Conservation (phyloP, 2,113 vertebrate genomes). For the Etheostoma spectabile region DNA sequence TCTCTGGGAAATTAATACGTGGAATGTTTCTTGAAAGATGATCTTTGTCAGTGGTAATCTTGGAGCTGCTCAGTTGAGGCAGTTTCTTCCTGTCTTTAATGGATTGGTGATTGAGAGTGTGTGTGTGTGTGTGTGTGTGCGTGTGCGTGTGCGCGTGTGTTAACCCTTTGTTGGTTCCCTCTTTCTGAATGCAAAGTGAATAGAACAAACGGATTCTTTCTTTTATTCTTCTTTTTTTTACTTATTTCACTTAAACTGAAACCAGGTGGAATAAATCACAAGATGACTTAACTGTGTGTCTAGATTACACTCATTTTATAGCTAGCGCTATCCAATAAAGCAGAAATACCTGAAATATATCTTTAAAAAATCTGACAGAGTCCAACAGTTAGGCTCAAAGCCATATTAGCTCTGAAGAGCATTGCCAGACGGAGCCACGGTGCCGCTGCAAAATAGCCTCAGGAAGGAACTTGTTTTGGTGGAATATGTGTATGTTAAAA, state of each 20-base stretch:
- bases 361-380: too few species aligned
- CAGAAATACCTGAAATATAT: too few species aligned
- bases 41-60: slow-evolving; percentile 51
- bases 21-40: slow-evolving; percentile 37
- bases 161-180: neutral
- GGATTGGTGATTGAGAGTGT: neutral
- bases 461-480: too few species aligned
- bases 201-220: neutral
- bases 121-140: neutral
- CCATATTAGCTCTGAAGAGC: too few species aligned
- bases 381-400: neutral
- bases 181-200: neutral
- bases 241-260: neutral
- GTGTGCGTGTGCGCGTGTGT: neutral
- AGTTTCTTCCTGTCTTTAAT: slow-evolving; percentile 13
- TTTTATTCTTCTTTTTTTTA: neutral
- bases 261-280: neutral
- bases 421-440: too few species aligned
- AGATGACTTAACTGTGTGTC: neutral
- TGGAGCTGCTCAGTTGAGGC: neutral
- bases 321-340: too few species aligned
- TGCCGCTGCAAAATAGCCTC: too few species aligned
- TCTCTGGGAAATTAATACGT: slow-evolving; percentile 39
- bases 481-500: too few species aligned
- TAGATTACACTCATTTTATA: neutral